These are phyloP conservation scores for Gastracanthus pulcherrimus DNA, from an alignment of 2,888 invertebrate species.

Conservation along the genomic window DNA sequence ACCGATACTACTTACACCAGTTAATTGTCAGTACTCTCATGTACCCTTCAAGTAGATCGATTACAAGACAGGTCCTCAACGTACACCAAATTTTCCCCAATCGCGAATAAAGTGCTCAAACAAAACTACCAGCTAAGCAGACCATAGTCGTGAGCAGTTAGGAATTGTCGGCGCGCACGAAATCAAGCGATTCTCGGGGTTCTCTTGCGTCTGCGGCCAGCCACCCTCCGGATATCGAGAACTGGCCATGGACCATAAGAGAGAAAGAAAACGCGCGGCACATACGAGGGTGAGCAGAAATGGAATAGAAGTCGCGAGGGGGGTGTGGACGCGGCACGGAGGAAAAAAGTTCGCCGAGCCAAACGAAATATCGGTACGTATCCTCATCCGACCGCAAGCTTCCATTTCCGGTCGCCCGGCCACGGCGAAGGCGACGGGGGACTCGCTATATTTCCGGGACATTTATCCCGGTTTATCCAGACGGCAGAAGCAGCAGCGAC, in stretches of 20 bases:
- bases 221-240: constrained; percentile 75
- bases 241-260: constrained; percentile 61
- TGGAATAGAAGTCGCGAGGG: constrained; percentile 1
- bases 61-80: too few species aligned
- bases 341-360: constrained; percentile 72
- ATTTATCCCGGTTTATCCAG: constrained; percentile 80
- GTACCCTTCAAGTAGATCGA: too few species aligned
- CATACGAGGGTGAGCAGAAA: neutral
- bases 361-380: constrained; percentile 77
- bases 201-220: constrained; percentile 29
- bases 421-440: constrained; percentile 59
- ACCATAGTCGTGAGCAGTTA: neutral
- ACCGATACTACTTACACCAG: too few species aligned
- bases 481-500: neutral
- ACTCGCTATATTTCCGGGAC: constrained; percentile 79
- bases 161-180: constrained; percentile 40
- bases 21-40: too few species aligned
- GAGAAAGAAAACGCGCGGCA: constrained; percentile 48
- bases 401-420: constrained; percentile 78
- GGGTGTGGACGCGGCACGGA: constrained; percentile 57
- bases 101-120: neutral
- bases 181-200: constrained; percentile 51
- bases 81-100: constrained; percentile 14
- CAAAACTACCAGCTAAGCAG: constrained; percentile 3
- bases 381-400: constrained; percentile 80